Evolutionary conservation across 2,888 invertebrate genomes (phyloP), one percentile per base, ranked within the genome.

Genomic region (Drosophila koepferae): DNA sequence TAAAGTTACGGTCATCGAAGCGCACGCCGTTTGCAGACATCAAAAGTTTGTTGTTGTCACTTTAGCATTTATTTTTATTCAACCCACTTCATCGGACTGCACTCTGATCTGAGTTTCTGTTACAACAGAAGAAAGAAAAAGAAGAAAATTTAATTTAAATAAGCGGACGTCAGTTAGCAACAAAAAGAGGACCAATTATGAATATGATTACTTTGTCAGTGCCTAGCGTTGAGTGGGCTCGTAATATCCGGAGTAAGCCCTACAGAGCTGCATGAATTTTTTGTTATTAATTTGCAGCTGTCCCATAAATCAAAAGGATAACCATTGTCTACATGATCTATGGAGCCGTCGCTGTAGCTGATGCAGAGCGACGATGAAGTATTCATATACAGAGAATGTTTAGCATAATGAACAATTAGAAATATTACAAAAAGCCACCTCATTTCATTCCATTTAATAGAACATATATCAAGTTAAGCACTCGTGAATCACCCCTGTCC

Each of bases 281-380:
- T 69, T 68, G 76, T 69, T 78, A 81, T 82, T 84, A 81, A 84
- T 80, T 84, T 82, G 68, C 70, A 77, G 67, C 71, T 70, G 60
- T 55, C 72, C 64, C 81, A 80, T 82, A 84, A 84, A 84, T 84
- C 82, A 84, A 54, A 38, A 28, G 23, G 20, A 60, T 53, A 49
- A 36, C n/a, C 72, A 59, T 63, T 65, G 73, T 62, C 38, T 58
- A 31, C 40, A 69, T 79, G 82, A 82, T 84, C 82, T 80, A 80
- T 76, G 72, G 44, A 48, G 40, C 51, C 7, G 9, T 31, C 10
- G 34, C 36, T n/a, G 23, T 43, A 23, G 31, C 40, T 14, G 20
- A 28, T 38, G 31, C 44, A 16, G 41, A 40, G 49, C 40, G 10
- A 56, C 54, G 55, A 70, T 72, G 66, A 53, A 71, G 55, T 41